Evolutionary conservation across 1,140 invertebrate genomes (phyloP).

Genomic region (Cotesia vestalis): DNA sequence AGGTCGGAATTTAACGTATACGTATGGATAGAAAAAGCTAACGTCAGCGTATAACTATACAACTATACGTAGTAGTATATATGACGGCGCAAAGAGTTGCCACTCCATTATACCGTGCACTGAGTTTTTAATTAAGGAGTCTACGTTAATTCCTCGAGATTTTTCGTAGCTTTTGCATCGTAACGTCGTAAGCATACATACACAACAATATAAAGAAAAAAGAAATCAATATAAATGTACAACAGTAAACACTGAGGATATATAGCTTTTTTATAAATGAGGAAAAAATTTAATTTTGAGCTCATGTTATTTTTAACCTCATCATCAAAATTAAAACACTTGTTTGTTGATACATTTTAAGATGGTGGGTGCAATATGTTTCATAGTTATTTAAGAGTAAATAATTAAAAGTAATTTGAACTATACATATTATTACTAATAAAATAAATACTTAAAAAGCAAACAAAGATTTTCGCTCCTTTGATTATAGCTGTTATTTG

Average conservation of each 20-base stretch:
- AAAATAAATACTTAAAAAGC: too few relatives aligned
- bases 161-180: constrained; percentile 26
- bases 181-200: background rate
- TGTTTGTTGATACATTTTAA: too few relatives aligned
- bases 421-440: background rate
- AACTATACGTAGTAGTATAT: constrained; percentile 1
- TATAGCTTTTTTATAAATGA: background rate
- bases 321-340: too few relatives aligned
- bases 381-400: background rate
- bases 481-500: background rate
- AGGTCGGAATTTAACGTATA: constrained; percentile 18
- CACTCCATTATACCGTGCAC: constrained; percentile 54
- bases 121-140: constrained; percentile 58
- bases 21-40: constrained; percentile 30
- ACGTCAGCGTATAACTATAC: constrained; percentile 26
- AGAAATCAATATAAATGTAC: background rate
- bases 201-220: constrained; percentile 7
- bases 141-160: constrained; percentile 49
- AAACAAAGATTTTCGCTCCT: too few relatives aligned
- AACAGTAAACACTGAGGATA: background rate
- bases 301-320: too few relatives aligned
- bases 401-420: background rate
- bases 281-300: too few relatives aligned
- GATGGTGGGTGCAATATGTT: background rate
- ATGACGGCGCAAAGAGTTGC: constrained; percentile 51